These are phyloP conservation scores for Arrhamphus sclerolepis DNA, from an alignment of 2,797 vertebrate species.

Conservation along the genomic window DNA sequence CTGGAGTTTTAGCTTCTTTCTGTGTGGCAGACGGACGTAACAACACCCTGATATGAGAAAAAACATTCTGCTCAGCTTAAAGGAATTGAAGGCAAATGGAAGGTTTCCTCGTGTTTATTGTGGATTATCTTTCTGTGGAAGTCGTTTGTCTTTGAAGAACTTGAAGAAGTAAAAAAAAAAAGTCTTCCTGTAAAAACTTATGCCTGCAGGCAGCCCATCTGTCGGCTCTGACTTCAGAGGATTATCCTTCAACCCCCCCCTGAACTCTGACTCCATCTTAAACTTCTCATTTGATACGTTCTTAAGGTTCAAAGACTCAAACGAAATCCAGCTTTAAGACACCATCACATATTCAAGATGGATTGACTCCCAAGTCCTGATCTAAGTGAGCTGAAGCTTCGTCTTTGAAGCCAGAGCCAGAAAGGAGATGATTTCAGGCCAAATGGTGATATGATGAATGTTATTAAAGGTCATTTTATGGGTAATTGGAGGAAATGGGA, in stretches of 20 bases:
- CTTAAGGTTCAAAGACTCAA: constrained; percentile 37
- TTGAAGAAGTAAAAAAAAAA: constrained; percentile 13
- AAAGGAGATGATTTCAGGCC: constrained; percentile 4
- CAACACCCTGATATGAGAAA: constrained; percentile 26
- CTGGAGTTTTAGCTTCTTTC: constrained; percentile 31
- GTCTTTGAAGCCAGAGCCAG: constrained; percentile 20
- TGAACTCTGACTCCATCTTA: constrained; percentile 48
- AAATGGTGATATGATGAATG: constrained; percentile 17
- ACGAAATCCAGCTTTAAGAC: constrained; percentile 32
- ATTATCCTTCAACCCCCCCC: constrained; percentile 52
- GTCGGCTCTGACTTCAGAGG: constrained; percentile 38
- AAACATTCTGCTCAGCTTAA: constrained; percentile 47
- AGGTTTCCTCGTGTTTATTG: constrained; percentile 46
- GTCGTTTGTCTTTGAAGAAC: constrained; percentile 15
- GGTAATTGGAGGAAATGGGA: constrained; percentile 27
- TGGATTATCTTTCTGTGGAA: constrained; percentile 48
- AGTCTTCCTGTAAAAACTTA: constrained; percentile 21
- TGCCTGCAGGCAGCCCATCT: constrained; percentile 21
- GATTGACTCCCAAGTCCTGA: constrained; percentile 23
- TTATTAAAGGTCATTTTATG: constrained; percentile 29
- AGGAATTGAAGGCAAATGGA: constrained; percentile 46
- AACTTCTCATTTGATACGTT: constrained; percentile 36
- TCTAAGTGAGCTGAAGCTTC: background rate
- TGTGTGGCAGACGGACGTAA: constrained; percentile 41
- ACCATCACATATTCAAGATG: constrained; percentile 6